phyloP scores from a whole-genome alignment of 2,797 vertebrate species.

The Phataginus tricuspis region DNA sequence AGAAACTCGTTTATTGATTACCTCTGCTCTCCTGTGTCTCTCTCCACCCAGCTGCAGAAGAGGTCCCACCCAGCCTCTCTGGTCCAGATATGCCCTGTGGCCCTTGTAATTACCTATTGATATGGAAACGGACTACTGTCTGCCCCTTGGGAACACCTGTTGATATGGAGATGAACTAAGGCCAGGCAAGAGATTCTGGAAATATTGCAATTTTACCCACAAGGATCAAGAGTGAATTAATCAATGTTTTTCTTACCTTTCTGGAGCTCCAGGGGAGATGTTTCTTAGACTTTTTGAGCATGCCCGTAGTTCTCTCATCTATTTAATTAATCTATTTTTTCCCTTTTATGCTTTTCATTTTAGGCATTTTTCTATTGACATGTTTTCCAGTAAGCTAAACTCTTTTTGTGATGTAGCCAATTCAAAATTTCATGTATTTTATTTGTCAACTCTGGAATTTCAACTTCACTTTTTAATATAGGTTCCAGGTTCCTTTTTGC shows the following conservation, averaged over 20 bases:
- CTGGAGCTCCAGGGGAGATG: accelerated
- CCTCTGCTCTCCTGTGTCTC: too few relatives aligned
- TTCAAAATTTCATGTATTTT: background rate
- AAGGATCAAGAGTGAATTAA: background rate
- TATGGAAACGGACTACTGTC: too few relatives aligned
- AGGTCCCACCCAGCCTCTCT: too few relatives aligned
- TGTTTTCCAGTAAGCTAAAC: background rate
- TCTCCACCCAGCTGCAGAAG: too few relatives aligned
- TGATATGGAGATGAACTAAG: too few relatives aligned
- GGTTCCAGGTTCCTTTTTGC: background rate
- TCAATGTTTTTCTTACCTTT: background rate
- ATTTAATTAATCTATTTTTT: background rate
- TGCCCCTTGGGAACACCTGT: too few relatives aligned
- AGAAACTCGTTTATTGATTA: too few relatives aligned
- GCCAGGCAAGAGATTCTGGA: too few relatives aligned
- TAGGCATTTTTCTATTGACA: background rate
- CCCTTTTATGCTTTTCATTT: background rate
- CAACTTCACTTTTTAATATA: background rate
- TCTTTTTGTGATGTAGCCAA: background rate
- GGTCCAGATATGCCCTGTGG: too few relatives aligned
- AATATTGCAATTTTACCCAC: too few relatives aligned
- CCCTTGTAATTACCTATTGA: too few relatives aligned
- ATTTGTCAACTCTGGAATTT: background rate
- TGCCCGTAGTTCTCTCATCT: background rate
- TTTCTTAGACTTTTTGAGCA: background rate